These are phyloP conservation scores for Stenodera caucasica DNA, from an alignment of 2,888 invertebrate genomes.

Conservation along the genomic window DNA sequence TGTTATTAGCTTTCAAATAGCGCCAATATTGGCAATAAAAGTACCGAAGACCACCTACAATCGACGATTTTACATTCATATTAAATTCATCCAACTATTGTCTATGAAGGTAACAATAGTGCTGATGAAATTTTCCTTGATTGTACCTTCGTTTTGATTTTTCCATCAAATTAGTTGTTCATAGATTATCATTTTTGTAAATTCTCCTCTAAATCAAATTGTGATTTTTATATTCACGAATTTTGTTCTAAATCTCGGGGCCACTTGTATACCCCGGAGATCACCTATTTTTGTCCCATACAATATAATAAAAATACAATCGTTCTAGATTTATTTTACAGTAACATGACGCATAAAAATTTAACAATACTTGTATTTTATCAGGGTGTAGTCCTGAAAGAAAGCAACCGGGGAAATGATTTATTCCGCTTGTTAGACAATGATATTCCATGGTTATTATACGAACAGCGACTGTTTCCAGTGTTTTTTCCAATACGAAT, in stretches of 20 bases:
- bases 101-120: background rate
- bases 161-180: too few species aligned
- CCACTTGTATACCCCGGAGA: slow-evolving; percentile 23
- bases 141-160: too few species aligned
- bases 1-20: slow-evolving; percentile 14
- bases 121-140: too few species aligned
- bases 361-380: slow-evolving; percentile 17
- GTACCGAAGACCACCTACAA: background rate
- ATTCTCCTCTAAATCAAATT: slow-evolving; percentile 10
- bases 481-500: background rate
- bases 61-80: background rate
- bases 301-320: background rate
- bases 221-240: slow-evolving; percentile 17
- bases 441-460: slow-evolving; percentile 12
- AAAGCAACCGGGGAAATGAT: slow-evolving; percentile 9
- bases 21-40: slow-evolving; percentile 20
- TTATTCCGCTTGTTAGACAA: slow-evolving; percentile 15
- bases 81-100: background rate
- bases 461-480: background rate
- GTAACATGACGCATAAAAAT: slow-evolving; percentile 20
- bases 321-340: slow-evolving; percentile 16
- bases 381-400: slow-evolving; percentile 1
- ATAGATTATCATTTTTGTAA: slow-evolving; percentile 12
- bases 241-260: slow-evolving; percentile 24
- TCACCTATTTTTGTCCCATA: too few species aligned